Base-by-base conservation (phyloP, 2,113 vertebrate genomes). In the Parus major region DNA sequence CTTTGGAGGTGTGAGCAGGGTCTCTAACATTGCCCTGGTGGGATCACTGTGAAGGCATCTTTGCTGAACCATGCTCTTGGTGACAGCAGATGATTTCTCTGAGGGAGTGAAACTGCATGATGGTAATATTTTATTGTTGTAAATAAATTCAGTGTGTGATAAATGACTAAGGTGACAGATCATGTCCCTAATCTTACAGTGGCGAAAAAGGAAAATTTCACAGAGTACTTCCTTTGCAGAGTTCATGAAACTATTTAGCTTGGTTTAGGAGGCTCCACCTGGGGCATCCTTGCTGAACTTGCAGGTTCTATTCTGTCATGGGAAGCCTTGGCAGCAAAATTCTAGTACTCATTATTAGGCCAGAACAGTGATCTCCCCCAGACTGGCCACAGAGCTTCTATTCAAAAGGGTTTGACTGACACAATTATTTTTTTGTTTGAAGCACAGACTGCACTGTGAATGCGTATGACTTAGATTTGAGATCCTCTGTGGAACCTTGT, bases 341-440 rank as follows among this genome's bases (percentile, higher is more conserved):
- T 50, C 22, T 25, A 65, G 47, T 63, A 47, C 31, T 77, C 5
- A 0, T 53, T 75, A 60, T 7, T 46, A 87, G 39, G 42, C 68
- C 47, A 76, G 69, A 86, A 96, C 71, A 96, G 77, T 84, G 29
- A 52, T 84, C 65, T 86, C 87, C 47, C n/a, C 55, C 44, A 77
- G 31, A 77, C 55, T 56, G 83, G n/a, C n/a, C 61, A 90, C 90
- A 96, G 80, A 93, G 68, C 21, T 88, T 29, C 88, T 84, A 79
- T 93, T 94, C 72, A 93, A 4, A 76, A 73, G 68, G 21, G 12
- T 90, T 65, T 80, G 59, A 70, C 50, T 94, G 90, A 80, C 53
- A 42, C 91, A 2, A 46, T 82, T 50, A 6, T 47, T 70, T 35
- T 35, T 42, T 63, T 63, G 69, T 20, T 60, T 47, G 24, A 72